These are phyloP conservation scores for Anthopleura xanthogrammica DNA, from an alignment of 92 coral and sea anemone species.

Conservation along the genomic window DNA sequence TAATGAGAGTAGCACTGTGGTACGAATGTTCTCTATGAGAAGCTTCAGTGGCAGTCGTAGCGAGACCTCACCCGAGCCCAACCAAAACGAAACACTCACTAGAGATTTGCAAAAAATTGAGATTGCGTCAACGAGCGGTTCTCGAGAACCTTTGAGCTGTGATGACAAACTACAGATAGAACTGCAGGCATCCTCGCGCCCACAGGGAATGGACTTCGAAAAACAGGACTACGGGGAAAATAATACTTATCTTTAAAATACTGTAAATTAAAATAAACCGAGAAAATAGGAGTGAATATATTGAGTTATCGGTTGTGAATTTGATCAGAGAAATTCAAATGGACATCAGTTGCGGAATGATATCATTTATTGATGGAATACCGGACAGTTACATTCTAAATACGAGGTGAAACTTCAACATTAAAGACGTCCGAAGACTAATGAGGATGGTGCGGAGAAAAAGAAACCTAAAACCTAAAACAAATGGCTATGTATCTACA, in stretches of 20 bases:
- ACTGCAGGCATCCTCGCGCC: not conserved
- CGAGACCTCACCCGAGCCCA: conserved; percentile 16
- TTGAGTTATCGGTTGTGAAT: not conserved
- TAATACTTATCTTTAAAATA: conserved; percentile 18
- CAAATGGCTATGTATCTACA: not conserved
- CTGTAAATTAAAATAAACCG: not conserved
- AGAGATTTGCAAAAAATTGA: not conserved
- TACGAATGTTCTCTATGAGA: conserved; percentile 21
- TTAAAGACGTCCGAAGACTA: not conserved
- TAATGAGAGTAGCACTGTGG: conserved; percentile 25
- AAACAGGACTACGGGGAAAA: not conserved
- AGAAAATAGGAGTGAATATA: no score
- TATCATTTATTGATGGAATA: not conserved
- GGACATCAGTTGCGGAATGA: no score
- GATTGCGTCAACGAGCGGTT: conserved; percentile 8
- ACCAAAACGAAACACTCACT: not conserved
- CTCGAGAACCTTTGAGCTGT: conserved; percentile 25
- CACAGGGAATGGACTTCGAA: not conserved
- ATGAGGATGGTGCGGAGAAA: not conserved
- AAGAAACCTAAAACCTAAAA: not conserved
- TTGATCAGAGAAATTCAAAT: not conserved
- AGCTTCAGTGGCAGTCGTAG: conserved; percentile 24
- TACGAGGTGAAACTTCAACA: not conserved
- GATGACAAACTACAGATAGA: conserved; percentile 21
- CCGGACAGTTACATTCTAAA: not conserved